These are phyloP conservation scores for Agelas oroides DNA, from an alignment of 37 sponge, comb jelly and placozoan genomes.

Conservation along the genomic window DNA sequence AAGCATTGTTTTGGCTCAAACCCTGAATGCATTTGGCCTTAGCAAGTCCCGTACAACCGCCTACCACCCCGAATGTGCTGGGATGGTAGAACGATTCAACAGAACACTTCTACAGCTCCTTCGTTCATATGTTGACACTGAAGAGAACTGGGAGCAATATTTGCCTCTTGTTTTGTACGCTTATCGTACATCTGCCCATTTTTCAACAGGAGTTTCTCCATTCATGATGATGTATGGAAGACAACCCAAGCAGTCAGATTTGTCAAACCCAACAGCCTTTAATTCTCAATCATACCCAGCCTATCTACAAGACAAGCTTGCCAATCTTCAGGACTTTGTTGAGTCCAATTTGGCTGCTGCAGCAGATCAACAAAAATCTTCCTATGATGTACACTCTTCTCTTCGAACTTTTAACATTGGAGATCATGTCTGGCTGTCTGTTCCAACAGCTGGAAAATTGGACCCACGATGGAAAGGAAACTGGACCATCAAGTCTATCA, in stretches of 20 bases:
- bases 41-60: constrained; percentile 45
- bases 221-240: constrained; percentile 71
- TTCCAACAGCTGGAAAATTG: too few relatives aligned
- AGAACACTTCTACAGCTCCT: constrained; percentile 59
- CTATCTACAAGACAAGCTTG: neutral
- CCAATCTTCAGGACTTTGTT: constrained; percentile 13
- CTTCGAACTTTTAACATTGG: too few relatives aligned
- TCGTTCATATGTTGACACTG: constrained; percentile 6
- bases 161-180: constrained; percentile 46
- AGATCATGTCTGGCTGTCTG: too few relatives aligned
- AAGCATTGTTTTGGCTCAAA: constrained; percentile 35
- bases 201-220: constrained; percentile 47
- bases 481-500: too few relatives aligned
- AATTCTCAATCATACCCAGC: constrained; percentile 9
- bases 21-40: constrained; percentile 48
- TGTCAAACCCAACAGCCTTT: neutral
- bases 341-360: too few relatives aligned
- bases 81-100: constrained; percentile 64
- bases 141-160: constrained; percentile 49
- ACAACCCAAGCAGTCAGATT: neutral
- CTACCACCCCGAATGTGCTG: constrained; percentile 65
- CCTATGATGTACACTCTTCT: too few relatives aligned
- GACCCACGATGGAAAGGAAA: too few relatives aligned
- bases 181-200: constrained; percentile 45
- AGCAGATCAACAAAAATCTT: too few relatives aligned